Percentiles rank a stretch among this genome's conserved stretches.
Conservation (phyloP, 2,113 vertebrate genomes). For the Pao palembangensis region DNA sequence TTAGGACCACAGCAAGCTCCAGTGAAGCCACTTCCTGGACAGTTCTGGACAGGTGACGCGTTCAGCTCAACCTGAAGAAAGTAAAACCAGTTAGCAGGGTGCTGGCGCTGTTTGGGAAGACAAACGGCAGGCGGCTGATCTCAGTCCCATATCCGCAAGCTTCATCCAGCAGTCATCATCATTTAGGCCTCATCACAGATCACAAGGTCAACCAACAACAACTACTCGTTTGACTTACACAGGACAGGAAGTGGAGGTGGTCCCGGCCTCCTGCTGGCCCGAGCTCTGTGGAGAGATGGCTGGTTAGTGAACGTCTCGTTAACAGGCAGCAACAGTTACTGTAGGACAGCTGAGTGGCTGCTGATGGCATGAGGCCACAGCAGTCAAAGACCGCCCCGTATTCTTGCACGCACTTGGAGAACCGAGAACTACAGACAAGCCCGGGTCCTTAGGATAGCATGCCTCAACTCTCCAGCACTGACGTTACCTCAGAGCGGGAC, state of each 20-base stretch:
- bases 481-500: constrained; percentile 13
- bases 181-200: constrained; percentile 75
- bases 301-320: too few relatives aligned
- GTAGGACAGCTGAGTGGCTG: constrained; percentile 82
- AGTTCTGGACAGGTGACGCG: too few relatives aligned
- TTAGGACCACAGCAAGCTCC: too few relatives aligned
- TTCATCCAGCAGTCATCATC: constrained; percentile 82
- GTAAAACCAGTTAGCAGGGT: fast-evolving
- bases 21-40: too few relatives aligned
- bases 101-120: fast-evolving
- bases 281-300: too few relatives aligned
- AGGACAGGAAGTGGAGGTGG: too few relatives aligned
- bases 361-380: constrained; percentile 62
- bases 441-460: constrained; percentile 55
- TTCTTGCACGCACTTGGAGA: constrained; percentile 82
- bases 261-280: too few relatives aligned
- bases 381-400: constrained; percentile 80
- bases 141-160: constrained; percentile 91
- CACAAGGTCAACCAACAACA: constrained; percentile 31
- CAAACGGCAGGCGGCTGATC: constrained; percentile 38
- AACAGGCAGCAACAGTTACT: constrained; percentile 7
- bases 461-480: constrained; percentile 3
- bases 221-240: constrained; percentile 1
- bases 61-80: constrained; percentile 12
- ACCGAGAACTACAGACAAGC: constrained; percentile 55